Conservation (phyloP, 2,797 vertebrate species). For the Knipowitschia caucasica region DNA sequence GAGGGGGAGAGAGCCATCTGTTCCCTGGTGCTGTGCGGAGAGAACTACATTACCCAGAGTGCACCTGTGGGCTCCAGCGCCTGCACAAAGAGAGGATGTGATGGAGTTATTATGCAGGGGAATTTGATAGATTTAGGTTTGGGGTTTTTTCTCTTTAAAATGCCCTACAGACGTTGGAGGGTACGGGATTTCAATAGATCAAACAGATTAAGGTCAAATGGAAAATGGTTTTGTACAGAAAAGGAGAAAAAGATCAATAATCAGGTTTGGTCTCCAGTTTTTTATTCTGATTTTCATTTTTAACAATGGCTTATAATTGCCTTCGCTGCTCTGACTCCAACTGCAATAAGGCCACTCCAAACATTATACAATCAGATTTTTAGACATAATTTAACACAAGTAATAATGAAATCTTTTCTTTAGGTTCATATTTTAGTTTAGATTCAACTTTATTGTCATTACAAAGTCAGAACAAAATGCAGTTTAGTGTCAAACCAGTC, state of each 20-base stretch:
- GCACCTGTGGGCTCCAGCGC: slow-evolving; percentile 13
- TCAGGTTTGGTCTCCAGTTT: background rate
- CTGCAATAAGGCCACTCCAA: no score
- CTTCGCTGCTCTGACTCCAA: no score
- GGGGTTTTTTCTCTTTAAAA: background rate
- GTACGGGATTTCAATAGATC: background rate
- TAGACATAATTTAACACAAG: no score
- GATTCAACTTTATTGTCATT: no score
- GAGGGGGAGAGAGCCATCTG: background rate
- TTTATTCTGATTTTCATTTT: no score
- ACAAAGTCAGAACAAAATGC: no score
- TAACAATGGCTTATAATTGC: no score
- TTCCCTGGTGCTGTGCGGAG: background rate
- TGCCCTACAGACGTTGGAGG: background rate
- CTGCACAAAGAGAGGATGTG: slow-evolving; percentile 7
- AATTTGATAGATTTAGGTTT: background rate
- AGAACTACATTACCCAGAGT: slow-evolving; percentile 45
- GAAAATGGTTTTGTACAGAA: background rate
- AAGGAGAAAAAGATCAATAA: background rate
- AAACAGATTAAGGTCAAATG: background rate
- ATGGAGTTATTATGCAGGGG: background rate
- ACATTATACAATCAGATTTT: no score
- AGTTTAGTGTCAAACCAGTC: no score
- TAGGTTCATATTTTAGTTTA: no score
- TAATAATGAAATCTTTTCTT: no score